Percentiles rank a stretch among this genome's conserved stretches.
These are phyloP conservation scores for Thecocarcelia acutangulata DNA, from an alignment of 2,888 invertebrate genomes.

Conservation along the genomic window DNA sequence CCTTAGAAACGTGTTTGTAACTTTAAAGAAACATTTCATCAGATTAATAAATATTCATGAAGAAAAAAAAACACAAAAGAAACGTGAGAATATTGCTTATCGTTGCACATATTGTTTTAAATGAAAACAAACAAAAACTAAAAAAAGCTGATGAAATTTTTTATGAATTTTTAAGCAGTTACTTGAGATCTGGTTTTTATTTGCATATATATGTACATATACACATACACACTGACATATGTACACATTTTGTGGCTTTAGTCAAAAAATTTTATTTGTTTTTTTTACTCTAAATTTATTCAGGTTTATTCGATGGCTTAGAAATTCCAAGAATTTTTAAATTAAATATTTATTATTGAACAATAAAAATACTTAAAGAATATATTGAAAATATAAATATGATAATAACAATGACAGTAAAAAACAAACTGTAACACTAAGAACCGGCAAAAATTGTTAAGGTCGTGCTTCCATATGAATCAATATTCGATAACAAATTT, in stretches of 20 bases:
- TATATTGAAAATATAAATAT: no score
- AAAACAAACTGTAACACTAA: no score
- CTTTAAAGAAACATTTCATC: constrained; percentile 61
- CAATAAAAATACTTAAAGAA: no score
- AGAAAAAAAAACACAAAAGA: constrained; percentile 11
- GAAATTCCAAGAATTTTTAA: neutral
- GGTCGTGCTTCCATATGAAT: no score
- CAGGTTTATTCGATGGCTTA: neutral
- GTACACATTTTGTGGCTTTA: neutral
- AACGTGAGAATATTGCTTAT: constrained; percentile 42
- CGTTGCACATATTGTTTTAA: constrained; percentile 8
- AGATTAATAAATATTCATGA: constrained; percentile 33
- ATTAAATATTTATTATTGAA: no score
- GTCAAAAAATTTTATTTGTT: constrained; percentile 23
- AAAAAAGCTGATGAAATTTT: constrained; percentile 42
- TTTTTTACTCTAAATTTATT: constrained; percentile 9
- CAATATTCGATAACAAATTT: no score
- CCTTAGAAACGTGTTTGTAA: constrained; percentile 15
- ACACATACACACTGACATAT: no score
- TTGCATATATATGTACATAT: neutral
- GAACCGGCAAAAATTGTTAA: no score
- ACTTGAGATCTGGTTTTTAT: neutral
- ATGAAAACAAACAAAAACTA: neutral
- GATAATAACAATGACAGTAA: no score
- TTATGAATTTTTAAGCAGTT: constrained; percentile 5